These are phyloP conservation scores for Trichosurus vulpecula DNA, from an alignment of 2,797 vertebrate species.

Conservation along the genomic window DNA sequence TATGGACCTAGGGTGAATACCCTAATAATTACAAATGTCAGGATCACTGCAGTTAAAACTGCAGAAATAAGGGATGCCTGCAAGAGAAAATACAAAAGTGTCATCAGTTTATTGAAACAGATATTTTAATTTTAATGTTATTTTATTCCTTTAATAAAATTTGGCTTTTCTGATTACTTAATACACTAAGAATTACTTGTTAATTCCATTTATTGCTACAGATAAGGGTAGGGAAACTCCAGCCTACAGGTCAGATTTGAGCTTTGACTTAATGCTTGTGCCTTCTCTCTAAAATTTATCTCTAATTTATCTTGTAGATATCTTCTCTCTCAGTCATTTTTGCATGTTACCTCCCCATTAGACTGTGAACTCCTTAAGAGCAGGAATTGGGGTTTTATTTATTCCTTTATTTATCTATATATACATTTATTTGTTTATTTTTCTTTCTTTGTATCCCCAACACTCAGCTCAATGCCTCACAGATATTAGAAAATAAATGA, in stretches of 20 bases:
- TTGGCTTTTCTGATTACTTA: slow-evolving; percentile 28
- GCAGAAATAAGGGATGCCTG: slow-evolving; percentile 94
- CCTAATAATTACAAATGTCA: slow-evolving; percentile 89
- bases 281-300: not conserved
- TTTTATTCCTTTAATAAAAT: slow-evolving; percentile 37
- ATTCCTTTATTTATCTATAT: not conserved
- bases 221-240: not conserved
- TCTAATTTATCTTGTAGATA: not conserved
- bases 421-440: not conserved
- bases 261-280: not conserved
- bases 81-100: slow-evolving; percentile 59
- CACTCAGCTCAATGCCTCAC: not conserved
- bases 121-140: not conserved
- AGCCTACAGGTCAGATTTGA: slow-evolving; percentile 1
- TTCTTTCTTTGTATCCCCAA: not conserved
- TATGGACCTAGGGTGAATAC: slow-evolving; percentile 88
- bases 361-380: not conserved
- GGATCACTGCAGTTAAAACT: slow-evolving; percentile 90
- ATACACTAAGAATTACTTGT: not conserved
- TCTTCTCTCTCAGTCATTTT: not conserved
- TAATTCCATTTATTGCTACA: not conserved
- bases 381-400: not conserved
- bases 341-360: not conserved
- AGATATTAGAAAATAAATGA: not conserved
- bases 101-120: slow-evolving; percentile 31